Conservation (phyloP, 2,888 invertebrate genomes). For the Drosophila falleni region DNA sequence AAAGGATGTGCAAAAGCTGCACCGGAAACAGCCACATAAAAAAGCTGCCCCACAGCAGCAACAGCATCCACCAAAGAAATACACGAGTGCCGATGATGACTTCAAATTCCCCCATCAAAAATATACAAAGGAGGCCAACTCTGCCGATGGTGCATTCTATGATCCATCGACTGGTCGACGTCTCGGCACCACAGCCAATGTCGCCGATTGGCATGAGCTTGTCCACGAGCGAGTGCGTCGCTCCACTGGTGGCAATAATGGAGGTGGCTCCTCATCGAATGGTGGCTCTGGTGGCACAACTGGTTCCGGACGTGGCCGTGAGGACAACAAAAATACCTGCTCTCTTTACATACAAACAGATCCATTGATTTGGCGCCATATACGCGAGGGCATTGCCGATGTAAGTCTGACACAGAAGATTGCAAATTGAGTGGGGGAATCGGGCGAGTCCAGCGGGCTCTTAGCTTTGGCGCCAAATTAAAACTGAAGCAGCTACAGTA, state of each 20-base stretch:
- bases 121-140: conserved; percentile 92
- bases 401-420: conserved; percentile 86
- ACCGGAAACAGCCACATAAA: conserved; percentile 78
- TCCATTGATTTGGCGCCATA: conserved; percentile 98
- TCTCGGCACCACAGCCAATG: conserved; percentile 75
- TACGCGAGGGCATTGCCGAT: conserved; percentile 92
- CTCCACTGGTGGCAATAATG: conserved; percentile 80
- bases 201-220: conserved; percentile 86
- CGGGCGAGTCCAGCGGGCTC: not conserved
- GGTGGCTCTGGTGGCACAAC: conserved; percentile 84
- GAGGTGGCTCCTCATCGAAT: conserved; percentile 83
- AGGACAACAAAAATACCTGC: conserved; percentile 94
- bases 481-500: conserved; percentile 41
- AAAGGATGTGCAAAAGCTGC: conserved; percentile 81
- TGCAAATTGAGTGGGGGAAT: not conserved
- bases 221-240: conserved; percentile 86
- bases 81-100: conserved; percentile 82
- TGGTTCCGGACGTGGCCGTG: conserved; percentile 85
- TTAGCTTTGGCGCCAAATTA: conserved; percentile 60
- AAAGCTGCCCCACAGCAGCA: conserved; percentile 57
- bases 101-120: conserved; percentile 89
- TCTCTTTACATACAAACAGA: conserved; percentile 99
- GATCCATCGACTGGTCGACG: conserved; percentile 82
- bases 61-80: conserved; percentile 83
- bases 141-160: conserved; percentile 81